Evolutionary conservation across 2,113 vertebrate species (phyloP).

Genomic region (Xyrauchen texanus): DNA sequence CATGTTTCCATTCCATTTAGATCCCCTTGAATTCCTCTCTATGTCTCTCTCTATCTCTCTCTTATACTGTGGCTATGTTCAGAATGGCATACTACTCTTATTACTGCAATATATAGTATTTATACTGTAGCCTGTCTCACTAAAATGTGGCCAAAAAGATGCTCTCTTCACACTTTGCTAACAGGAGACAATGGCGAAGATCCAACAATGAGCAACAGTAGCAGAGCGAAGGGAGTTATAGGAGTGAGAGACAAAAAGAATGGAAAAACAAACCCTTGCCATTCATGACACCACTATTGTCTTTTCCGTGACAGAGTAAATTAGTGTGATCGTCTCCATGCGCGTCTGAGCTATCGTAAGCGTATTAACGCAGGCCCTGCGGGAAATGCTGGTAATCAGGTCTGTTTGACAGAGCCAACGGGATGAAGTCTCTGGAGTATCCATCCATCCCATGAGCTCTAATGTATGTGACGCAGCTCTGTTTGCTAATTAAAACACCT

Average conservation of each 20-base stretch:
- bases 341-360: conserved; percentile 47
- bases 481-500: too few species aligned
- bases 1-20: too few species aligned
- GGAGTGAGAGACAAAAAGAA: background rate
- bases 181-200: background rate
- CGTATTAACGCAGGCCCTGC: conserved; percentile 38
- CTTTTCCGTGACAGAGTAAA: conserved; percentile 57
- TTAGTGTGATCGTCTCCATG: conserved; percentile 50
- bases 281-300: conserved; percentile 46
- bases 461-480: background rate
- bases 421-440: conserved; percentile 32
- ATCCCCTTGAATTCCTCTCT: too few species aligned
- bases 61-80: too few species aligned
- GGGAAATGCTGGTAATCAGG: conserved; percentile 45
- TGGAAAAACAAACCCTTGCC: conserved; percentile 32
- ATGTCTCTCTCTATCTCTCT: too few species aligned
- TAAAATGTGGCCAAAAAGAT: too few species aligned
- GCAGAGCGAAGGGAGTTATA: background rate
- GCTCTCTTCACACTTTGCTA: too few species aligned
- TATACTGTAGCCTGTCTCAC: too few species aligned
- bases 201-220: background rate
- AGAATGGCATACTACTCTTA: too few species aligned
- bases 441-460: conserved; percentile 27
- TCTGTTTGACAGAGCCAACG: conserved; percentile 39
- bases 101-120: too few species aligned